These are phyloP conservation scores for Thymallus thymallus DNA, from an alignment of 2,113 vertebrate genomes.

Conservation along the genomic window DNA sequence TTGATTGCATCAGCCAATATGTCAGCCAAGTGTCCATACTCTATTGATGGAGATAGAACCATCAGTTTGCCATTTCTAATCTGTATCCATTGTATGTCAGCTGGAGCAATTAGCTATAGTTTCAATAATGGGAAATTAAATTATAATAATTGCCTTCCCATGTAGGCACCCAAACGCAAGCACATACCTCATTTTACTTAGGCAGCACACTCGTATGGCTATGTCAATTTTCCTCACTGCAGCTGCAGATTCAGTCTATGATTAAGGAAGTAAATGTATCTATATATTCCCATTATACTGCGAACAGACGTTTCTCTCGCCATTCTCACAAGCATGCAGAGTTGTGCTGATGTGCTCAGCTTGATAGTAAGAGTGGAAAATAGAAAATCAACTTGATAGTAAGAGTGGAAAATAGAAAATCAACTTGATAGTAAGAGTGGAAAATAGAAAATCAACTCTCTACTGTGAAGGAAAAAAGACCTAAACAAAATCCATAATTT, in stretches of 20 bases:
- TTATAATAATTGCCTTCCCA: background rate
- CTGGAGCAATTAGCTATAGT: background rate
- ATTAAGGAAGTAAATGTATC: slow-evolving; percentile 55
- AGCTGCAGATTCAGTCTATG: slow-evolving; percentile 70
- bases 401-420: slow-evolving; percentile 69
- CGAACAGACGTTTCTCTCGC: slow-evolving; percentile 66
- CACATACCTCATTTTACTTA: background rate
- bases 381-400: slow-evolving; percentile 65
- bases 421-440: too few relatives aligned
- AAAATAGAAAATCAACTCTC: slow-evolving; percentile 28
- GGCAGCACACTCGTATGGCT: background rate
- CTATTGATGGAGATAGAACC: background rate
- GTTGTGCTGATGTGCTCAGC: slow-evolving; percentile 65
- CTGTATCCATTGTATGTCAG: background rate
- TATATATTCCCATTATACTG: slow-evolving; percentile 59
- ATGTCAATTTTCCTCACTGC: slow-evolving; percentile 40
- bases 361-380: slow-evolving; percentile 68
- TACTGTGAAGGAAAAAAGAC: slow-evolving; percentile 61
- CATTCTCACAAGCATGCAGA: slow-evolving; percentile 56
- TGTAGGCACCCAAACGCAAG: background rate
- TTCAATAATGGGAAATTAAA: background rate
- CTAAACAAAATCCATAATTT: slow-evolving; percentile 71
- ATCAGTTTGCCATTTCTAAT: background rate
- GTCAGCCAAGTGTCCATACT: background rate
- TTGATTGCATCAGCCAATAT: background rate